Evolutionary conservation across 2,888 invertebrate genomes (phyloP).

Genomic region (Drosophila pegasa): DNA sequence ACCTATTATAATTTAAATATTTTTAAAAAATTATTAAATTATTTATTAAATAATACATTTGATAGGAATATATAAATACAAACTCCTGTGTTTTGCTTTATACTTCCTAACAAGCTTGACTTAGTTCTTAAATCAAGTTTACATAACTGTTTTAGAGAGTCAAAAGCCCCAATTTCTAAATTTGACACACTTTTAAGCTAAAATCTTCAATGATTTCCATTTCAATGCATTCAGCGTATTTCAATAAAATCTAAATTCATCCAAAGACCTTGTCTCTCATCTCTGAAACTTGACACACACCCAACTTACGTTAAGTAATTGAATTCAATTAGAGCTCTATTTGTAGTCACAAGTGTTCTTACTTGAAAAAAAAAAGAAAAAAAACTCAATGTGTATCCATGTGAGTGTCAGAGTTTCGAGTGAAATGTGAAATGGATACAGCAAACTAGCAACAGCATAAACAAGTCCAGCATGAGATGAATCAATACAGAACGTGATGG

Average conservation of each 20-base stretch:
- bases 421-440: slow-evolving; percentile 11
- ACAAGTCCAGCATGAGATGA: neutral
- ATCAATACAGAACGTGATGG: neutral
- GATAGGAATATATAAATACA: no score
- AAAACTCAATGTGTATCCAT: slow-evolving; percentile 12
- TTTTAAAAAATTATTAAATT: no score
- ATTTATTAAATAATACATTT: no score
- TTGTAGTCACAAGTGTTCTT: slow-evolving; percentile 3
- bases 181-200: neutral
- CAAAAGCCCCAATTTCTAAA: neutral
- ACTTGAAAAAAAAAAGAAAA: neutral
- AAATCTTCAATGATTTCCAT: neutral
- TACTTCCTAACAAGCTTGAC: no score
- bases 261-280: slow-evolving; percentile 25
- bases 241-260: slow-evolving; percentile 49
- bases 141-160: no score
- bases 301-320: slow-evolving; percentile 63
- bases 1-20: no score
- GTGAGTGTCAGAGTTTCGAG: neutral
- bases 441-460: neutral
- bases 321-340: slow-evolving; percentile 58
- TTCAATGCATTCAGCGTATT: slow-evolving; percentile 17
- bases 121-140: no score
- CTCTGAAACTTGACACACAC: slow-evolving; percentile 48
- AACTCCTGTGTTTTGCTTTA: no score